Conservation (phyloP, 1,140 invertebrate species). For the Aphidius gifuensis region DNA sequence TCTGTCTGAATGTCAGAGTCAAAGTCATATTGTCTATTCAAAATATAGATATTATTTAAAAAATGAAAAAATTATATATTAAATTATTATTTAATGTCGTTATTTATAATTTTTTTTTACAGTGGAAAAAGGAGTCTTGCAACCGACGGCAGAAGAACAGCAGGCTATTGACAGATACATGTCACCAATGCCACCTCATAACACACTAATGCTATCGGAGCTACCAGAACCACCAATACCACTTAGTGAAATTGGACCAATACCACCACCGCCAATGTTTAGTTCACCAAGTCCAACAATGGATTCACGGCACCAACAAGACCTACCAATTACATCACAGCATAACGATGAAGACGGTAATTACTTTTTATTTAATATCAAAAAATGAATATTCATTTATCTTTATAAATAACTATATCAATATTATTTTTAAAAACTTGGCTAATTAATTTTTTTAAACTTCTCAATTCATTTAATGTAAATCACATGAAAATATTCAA, state of each 20-base stretch:
- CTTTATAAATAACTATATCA: too few species aligned
- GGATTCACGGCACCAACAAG: constrained; percentile 56
- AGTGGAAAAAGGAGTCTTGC: constrained; percentile 59
- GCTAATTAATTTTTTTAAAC: too few species aligned
- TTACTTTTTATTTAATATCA: constrained; percentile 6
- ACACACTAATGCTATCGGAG: constrained; percentile 71
- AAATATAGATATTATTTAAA: neutral
- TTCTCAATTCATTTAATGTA: too few species aligned
- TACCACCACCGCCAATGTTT: constrained; percentile 94
- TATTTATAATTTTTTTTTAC: constrained; percentile 26
- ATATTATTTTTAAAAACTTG: too few species aligned
- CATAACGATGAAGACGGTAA: constrained; percentile 69
- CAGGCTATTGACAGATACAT: constrained; percentile 49
- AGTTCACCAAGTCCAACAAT: constrained; percentile 80
- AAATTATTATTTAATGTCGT: neutral
- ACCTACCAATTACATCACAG: constrained; percentile 46
- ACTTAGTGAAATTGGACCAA: constrained; percentile 88
- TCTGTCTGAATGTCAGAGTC: too few species aligned
- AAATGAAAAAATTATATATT: neutral
- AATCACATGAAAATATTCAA: too few species aligned
- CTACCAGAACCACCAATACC: constrained; percentile 88
- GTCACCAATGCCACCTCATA: constrained; percentile 47
- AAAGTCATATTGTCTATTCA: too few species aligned
- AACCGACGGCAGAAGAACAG: constrained; percentile 54
- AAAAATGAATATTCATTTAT: neutral